A percentile compares a stretch with the other conserved stretches of the same genome.
Evolutionary conservation across 2,113 vertebrate species (phyloP).

Genomic region (Heterocephalus glaber): DNA sequence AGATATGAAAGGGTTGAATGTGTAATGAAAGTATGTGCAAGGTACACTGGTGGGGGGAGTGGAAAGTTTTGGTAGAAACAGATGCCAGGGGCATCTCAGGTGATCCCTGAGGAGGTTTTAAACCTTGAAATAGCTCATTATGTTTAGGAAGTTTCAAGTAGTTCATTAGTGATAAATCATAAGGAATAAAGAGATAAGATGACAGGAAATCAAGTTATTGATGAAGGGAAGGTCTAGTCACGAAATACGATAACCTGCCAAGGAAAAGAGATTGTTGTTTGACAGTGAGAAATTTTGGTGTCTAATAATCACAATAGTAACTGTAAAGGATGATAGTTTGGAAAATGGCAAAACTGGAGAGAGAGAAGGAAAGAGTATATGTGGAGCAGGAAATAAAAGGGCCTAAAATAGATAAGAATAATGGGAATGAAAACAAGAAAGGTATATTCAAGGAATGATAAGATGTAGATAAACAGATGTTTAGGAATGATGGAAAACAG

Average conservation of each 20-base stretch:
- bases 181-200: neutral
- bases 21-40: neutral
- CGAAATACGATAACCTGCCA: neutral
- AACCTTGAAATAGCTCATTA: neutral
- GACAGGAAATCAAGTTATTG: neutral
- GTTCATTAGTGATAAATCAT: neutral
- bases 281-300: neutral
- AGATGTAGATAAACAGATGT: neutral
- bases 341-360: neutral
- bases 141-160: neutral
- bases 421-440: neutral
- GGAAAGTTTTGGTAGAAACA: conserved; percentile 32
- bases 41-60: neutral
- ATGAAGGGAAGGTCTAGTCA: neutral
- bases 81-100: neutral
- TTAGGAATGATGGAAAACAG: neutral
- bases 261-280: neutral
- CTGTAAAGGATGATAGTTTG: neutral
- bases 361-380: neutral
- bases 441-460: neutral
- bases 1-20: neutral
- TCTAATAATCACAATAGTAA: neutral
- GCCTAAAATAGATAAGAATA: neutral
- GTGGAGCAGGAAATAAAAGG: neutral
- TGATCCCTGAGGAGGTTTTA: conserved; percentile 26